A percentile compares a stretch with the other conserved stretches of the same genome.
Conservation (phyloP, 2,888 invertebrate genomes). For the Drosophila setosimentum region DNA sequence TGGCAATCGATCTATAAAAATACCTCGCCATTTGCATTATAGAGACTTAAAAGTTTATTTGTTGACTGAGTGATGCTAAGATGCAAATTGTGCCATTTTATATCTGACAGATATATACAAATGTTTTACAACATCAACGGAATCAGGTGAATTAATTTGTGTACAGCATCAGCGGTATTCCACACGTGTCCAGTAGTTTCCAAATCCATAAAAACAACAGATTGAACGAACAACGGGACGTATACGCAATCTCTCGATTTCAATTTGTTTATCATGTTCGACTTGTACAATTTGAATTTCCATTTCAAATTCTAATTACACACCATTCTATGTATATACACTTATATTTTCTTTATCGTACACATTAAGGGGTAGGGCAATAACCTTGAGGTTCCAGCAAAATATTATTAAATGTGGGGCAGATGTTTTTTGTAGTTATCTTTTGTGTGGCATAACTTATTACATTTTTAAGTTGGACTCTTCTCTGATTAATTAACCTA, state of each 20-base stretch:
- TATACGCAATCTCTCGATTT: conserved; percentile 39
- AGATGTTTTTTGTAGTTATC: conserved; percentile 5
- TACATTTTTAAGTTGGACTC: conserved; percentile 6
- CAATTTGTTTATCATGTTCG: conserved; percentile 50
- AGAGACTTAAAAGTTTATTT: conserved; percentile 36
- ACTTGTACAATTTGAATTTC: conserved; percentile 43
- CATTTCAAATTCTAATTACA: conserved; percentile 57
- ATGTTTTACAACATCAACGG: conserved; percentile 23
- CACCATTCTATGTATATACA: conserved; percentile 3
- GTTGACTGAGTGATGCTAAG: conserved; percentile 58
- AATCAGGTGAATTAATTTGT: conserved; percentile 47
- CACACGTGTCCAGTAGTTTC: conserved; percentile 47
- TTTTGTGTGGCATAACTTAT: neutral
- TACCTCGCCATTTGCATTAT: neutral
- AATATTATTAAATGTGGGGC: conserved; percentile 19
- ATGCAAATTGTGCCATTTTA: conserved; percentile 28
- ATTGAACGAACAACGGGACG: conserved; percentile 26
- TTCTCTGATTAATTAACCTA: neutral
- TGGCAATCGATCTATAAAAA: neutral
- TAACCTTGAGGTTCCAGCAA: conserved; percentile 32
- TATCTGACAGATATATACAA: conserved; percentile 34
- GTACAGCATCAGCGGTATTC: conserved; percentile 20
- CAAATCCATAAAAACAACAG: conserved; percentile 27
- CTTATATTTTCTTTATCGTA: neutral
- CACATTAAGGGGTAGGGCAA: conserved; percentile 12